Evolutionary conservation across 2,888 invertebrate species (phyloP), one percentile per base, ranked within the genome.

Genomic region (Scotopteryx bipunctaria): DNA sequence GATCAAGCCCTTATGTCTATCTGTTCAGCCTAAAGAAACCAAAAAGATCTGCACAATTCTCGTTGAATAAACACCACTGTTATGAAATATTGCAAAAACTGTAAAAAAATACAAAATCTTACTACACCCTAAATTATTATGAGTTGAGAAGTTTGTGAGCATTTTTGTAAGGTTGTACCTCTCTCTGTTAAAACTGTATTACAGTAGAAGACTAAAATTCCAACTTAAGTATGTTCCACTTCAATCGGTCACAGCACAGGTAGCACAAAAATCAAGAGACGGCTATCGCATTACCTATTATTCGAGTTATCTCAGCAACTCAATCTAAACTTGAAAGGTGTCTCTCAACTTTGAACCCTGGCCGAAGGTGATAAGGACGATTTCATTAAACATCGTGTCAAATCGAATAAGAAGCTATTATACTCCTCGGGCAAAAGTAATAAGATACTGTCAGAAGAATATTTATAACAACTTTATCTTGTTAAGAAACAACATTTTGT

Each of bases 231-330:
- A 27, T 11, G 27, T 27, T 11, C 11, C 27, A 27, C 9, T 1
- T 27, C 11, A 11, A 27, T 27, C 9, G 27, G 11, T 5, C 9
- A 27, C 3, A 35, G 19, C 35, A 27, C 3, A 35, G 19, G 19
- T 35, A 35, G 11, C 19, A 21, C 19, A 50, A 38, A 41, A 44
- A 38, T 33, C 32, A 38, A 50, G 33, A 23, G 32, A 31, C 23
- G 25, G 25, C 49, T 50, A 51, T 60, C 48, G 48, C 45, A 55
- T 57, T 50, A 53, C 55, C 50, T 46, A 60, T 57, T 55, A 60
- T 47, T 36, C 52, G 45, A 19, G 55, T 49, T 41, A 46, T 51
- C 19, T 16, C 16, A 29, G 38, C 29, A 25, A 15, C 45, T 36
- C 40, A 38, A 54, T 45, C 47, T 36, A 40, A 55, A 51, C 54